Evolutionary conservation across 1,140 invertebrate species (phyloP).

Genomic region (Diabrotica undecimpunctata): DNA sequence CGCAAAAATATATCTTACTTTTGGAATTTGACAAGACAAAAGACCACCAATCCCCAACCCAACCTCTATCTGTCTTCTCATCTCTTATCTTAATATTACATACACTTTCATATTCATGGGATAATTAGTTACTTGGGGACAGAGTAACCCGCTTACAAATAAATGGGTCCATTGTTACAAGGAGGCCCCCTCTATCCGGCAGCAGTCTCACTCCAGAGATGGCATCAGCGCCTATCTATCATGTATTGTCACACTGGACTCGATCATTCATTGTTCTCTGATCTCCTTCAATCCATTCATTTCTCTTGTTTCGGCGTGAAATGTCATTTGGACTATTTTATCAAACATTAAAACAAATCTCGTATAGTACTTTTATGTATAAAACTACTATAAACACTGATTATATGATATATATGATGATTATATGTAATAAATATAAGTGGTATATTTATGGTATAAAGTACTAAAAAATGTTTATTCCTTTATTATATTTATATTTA

Average conservation of each 20-base stretch:
- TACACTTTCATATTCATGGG: conserved; percentile 15
- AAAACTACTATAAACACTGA: no score
- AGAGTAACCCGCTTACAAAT: conserved; percentile 32
- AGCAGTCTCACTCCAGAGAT: conserved; percentile 41
- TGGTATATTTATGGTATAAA: no score
- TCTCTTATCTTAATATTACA: conserved; percentile 3
- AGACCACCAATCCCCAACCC: not conserved
- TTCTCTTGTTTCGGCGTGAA: conserved; percentile 28
- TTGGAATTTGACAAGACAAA: conserved; percentile 1
- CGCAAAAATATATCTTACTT: not conserved
- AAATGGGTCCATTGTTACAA: conserved; percentile 41
- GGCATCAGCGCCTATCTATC: conserved; percentile 44
- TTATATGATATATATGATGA: no score
- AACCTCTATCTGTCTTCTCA: not conserved
- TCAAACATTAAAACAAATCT: no score
- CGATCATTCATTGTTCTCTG: conserved; percentile 46
- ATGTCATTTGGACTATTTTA: not conserved
- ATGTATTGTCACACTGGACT: conserved; percentile 45
- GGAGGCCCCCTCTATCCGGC: conserved; percentile 28
- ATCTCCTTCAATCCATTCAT: conserved; percentile 44
- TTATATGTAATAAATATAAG: no score
- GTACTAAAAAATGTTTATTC: no score
- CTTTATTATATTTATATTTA: no score
- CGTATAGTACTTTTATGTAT: no score
- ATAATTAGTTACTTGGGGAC: conserved; percentile 21